Base-by-base conservation (phyloP, 2,113 vertebrate genomes). In the Scatophagus argus region DNA sequence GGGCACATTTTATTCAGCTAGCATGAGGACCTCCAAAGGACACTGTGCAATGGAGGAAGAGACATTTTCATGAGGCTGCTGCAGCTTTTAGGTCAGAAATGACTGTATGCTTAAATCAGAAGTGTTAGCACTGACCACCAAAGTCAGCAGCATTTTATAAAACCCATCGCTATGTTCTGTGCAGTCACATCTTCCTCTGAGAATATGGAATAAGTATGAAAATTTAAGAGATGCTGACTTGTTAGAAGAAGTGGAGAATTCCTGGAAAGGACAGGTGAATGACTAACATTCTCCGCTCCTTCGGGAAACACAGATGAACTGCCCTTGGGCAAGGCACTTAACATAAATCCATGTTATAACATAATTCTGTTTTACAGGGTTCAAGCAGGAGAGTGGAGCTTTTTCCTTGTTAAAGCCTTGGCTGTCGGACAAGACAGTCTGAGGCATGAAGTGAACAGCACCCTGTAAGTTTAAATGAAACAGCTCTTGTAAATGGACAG, bases 1-100 rank as follows among this genome's bases (percentile, higher is more conserved):
- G 77, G 85, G 85, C 75, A 81, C 23, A 4, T 73, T 85, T 83
- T 63, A 76, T 38, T 79, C 66, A 27, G 52, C 52, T 36, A 54
- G 47, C 12, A 41, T 41, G 52, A n/a, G 46, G 73, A 81, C 51
- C 85, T 90, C 58, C 68, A 38, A 71, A 82, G 83, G 78, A 65
- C 74, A 87, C 27, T 27, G 21, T 47, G 60, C 46, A 52, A 79
- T 58, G 10, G 43, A n/a, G 27, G 38, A 41, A 62, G 64, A 74
- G 8, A 54, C 27, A 38, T 60, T 77, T 69, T 58, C 51, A 39
- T 52, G n/a, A 77, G 47, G 68, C 62, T 74, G 43, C 58, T 63
- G 58, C 27, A 52, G 52, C 23, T 2, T 63, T 72, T 10, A 52
- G 29, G 31, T 16, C 54, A 4, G 68, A 64, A 46, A 67, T 36